Base-by-base conservation (phyloP, 2,888 invertebrate species). In the Caenorhabditis panamensis region DNA sequence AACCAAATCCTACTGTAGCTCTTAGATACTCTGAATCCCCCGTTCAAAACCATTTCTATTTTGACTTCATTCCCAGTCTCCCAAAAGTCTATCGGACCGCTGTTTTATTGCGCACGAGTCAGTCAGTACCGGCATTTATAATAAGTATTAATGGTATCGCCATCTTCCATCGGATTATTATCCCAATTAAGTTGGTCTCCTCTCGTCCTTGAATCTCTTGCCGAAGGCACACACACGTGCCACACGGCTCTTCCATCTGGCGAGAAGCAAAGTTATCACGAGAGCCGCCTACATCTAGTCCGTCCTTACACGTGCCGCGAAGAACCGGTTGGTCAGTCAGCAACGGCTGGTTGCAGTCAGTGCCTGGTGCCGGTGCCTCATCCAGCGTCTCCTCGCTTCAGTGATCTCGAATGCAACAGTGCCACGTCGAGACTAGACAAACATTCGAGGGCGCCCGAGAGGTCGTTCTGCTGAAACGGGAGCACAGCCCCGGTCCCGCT, bases 121-220 rank as follows among this genome's bases (percentile, higher is more conserved):
- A 64, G 51, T 64, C 62, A 62, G 47, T 51, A 64, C 51, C 51
- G 41, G 72, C 56, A 73, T 63, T 73, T 58, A 66, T 73, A 73
- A 73, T 73, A 64, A 63, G 73, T 73, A 73, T 64, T 73, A 73
- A 73, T 73, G 72, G 54, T 58, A 31, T 71, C 37, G 28, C 61
- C 26, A 54, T 44, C 16, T 22, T 44, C 22, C 37, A 22, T 26
- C 54, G 49, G 26, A 20, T 64, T 72, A 64, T 73, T 72, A 63
- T 64, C 66, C 73, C 73, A 73, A 73, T 73, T 73, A 73, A 64
- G 64, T 59, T 61, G 9, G 9, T 49, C 22, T n/a, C 24, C 18
- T 8, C 41, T 59, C 20, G 75, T 28, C 67, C 75, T 68, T 76
- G 75, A 53, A 13, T n/a, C 9, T 62, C 28, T 62, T 62, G 13